Evolutionary conservation across 2,888 invertebrate genomes (phyloP).

Genomic region (Meta bourneti): DNA sequence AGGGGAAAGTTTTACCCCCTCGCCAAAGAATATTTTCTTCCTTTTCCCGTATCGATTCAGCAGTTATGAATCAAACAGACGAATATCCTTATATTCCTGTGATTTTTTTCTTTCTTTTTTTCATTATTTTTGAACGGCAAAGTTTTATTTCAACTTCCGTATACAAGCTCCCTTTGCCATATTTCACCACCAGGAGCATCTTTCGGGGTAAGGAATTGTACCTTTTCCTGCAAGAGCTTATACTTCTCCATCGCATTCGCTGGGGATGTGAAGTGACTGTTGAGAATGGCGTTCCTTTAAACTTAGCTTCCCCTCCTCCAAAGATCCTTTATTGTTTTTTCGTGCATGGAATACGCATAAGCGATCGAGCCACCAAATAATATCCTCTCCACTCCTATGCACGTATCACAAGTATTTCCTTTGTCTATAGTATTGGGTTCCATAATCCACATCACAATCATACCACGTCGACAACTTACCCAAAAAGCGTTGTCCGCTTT

Average conservation of each 20-base stretch:
- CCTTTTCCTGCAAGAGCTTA: slow-evolving; percentile 9
- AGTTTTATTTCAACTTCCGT: slow-evolving; percentile 15
- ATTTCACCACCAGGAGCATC: slow-evolving; percentile 21
- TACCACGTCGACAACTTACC: too few relatives aligned
- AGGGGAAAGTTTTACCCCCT: neutral
- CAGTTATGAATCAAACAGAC: slow-evolving; percentile 42
- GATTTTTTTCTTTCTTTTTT: slow-evolving; percentile 5
- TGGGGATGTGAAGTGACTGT: neutral
- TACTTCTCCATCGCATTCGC: neutral
- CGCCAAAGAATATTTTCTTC: slow-evolving; percentile 19
- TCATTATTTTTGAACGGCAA: neutral
- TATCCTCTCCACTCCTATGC: too few relatives aligned
- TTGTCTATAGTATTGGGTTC: too few relatives aligned
- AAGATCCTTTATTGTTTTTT: slow-evolving; percentile 33
- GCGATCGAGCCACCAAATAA: neutral
- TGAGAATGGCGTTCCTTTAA: neutral
- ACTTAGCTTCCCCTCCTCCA: neutral
- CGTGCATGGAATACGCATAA: slow-evolving; percentile 44
- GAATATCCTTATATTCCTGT: neutral
- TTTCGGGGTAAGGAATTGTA: neutral
- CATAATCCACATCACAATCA: too few relatives aligned
- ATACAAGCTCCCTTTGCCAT: slow-evolving; percentile 29
- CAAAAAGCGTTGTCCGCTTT: too few relatives aligned
- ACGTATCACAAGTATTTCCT: too few relatives aligned
- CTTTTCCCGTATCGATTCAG: slow-evolving; percentile 21